Evolutionary conservation across 2,113 vertebrate species (phyloP), one percentile per base, ranked within the genome.

Genomic region (Atlantisia rogersi): DNA sequence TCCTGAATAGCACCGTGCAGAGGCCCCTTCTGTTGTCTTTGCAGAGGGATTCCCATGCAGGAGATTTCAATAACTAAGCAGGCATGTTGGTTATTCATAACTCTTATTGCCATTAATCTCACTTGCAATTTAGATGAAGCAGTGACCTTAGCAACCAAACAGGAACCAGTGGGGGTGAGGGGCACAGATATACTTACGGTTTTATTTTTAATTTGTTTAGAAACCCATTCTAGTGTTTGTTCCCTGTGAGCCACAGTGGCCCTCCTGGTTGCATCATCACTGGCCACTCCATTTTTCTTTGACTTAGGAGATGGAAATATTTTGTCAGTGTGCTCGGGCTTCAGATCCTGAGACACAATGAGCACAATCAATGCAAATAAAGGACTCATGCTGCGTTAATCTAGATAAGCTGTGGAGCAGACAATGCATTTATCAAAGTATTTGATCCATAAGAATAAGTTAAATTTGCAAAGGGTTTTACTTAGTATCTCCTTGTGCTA

Each of bases 51-150:
- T 85, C 84, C 84, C 82, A 37, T 15, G 88, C 73, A 35, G 69
- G 21, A 76, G 2, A 73, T 82, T 84, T 88, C 94, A 90, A 19
- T 95, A 83, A 77, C 80, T 88, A 44, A 94, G 81, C 55, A 69
- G 77, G 32, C 64, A 35, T 80, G 56, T 62, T 69, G 83, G 5
- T 89, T 80, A 88, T 95, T 88, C 93, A 80, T 89, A 95, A 90
- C 68, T 91, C 60, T 21, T 94, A 78, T 62, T 81, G 78, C 74
- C 76, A 39, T 82, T 82, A 86, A 91, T 87, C 88, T 92, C 90
- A 25, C 92, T 94, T 81, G 93, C 82, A 83, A 86, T 94, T 88
- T 90, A 88, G 92, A 93, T 94, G 70, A 91, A 82, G 82, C 73
- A 40, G 86, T 78, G 92, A 78, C 92, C 42, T 35, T 82, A 58